Evolutionary conservation across 37 sponge, comb jelly and placozoan genomes (phyloP), one percentile per base, ranked within the genome.

Genomic region (Halisarca cf. caerulea): DNA sequence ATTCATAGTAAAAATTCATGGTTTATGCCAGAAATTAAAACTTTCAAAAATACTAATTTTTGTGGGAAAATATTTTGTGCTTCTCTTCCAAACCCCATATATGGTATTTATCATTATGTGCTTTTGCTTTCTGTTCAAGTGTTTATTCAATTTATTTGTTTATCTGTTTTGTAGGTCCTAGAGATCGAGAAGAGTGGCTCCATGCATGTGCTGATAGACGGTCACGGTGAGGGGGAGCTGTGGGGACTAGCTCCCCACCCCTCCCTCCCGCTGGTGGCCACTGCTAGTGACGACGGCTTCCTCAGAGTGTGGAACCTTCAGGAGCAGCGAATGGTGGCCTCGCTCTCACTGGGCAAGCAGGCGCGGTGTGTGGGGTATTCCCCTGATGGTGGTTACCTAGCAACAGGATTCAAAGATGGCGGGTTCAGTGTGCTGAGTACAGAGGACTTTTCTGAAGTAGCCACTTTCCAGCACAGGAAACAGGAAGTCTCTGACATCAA

Each of bases 201-300:
- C 36, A 89, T 97, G 11, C 72, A 54, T 15, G 54, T 97, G 57
- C 80, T 97, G 77, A 85, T 91, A 6, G 91, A 95, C 89, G 97
- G 97, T 32, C 99, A 98, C 83, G 81, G 78, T 70, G 96, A 96
- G 70, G 99, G 96, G 15, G 99, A 96, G 82, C 33, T 92, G 33
- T 96, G 96, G 99, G 99, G 99, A 2, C 89, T 96, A 2, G 91
- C 91, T 34, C 83, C 80, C 35, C 95, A 96, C 77, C 99, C 96
- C 2, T 64, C 75, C 25, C 60, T 90, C 25, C 77, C 66, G 2
- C 60, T 87, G n/a, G 90, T 70, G 45, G 89, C 80, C 40, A 94
- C 93, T 33, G 96, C 82, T 47, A 90, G 94, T 83, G 97, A 98
- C 62, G 99, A 98, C 55, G 75, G 85, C 28, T 91, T 93, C 3